Evolutionary conservation across 2,113 vertebrate species (phyloP).

Genomic region (Entomyzon cyanotis): DNA sequence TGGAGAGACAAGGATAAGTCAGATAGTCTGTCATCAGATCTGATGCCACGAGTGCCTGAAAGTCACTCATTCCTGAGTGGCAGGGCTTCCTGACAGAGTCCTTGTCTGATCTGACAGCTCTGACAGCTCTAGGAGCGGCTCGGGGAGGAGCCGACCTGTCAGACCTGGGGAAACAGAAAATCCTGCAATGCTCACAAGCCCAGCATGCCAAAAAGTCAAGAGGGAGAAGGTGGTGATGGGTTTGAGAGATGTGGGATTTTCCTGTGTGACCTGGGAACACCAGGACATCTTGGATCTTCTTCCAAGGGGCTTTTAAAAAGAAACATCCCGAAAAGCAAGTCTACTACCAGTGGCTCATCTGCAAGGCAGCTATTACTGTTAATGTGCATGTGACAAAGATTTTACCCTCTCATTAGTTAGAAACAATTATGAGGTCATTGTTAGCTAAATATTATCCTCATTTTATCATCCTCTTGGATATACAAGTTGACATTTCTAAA

Average conservation of each 20-base stretch:
- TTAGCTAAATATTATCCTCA: slow-evolving; percentile 6
- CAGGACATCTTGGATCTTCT: not conserved
- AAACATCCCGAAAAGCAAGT: not conserved
- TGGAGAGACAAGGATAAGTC: not conserved
- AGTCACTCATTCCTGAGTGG: not conserved
- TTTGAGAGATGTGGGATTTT: not conserved
- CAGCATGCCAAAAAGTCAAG: not conserved
- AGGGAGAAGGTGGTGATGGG: not conserved
- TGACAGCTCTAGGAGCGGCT: not conserved
- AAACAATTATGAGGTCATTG: not conserved
- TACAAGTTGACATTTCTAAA: not conserved
- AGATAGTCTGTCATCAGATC: not conserved
- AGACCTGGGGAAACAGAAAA: not conserved
- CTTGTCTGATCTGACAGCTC: not conserved
- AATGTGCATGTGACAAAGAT: not conserved
- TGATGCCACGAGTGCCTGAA: not conserved
- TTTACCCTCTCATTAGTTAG: not conserved
- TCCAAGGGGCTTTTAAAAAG: not conserved
- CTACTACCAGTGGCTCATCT: not conserved
- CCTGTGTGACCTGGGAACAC: not conserved
- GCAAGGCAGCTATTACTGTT: not conserved
- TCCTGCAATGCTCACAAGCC: not conserved
- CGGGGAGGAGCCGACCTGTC: not conserved
- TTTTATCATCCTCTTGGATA: not conserved
- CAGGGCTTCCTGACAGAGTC: not conserved